phyloP scores from a whole-genome alignment of 2,797 vertebrate genomes.

The Hephaestus fuliginosus region DNA sequence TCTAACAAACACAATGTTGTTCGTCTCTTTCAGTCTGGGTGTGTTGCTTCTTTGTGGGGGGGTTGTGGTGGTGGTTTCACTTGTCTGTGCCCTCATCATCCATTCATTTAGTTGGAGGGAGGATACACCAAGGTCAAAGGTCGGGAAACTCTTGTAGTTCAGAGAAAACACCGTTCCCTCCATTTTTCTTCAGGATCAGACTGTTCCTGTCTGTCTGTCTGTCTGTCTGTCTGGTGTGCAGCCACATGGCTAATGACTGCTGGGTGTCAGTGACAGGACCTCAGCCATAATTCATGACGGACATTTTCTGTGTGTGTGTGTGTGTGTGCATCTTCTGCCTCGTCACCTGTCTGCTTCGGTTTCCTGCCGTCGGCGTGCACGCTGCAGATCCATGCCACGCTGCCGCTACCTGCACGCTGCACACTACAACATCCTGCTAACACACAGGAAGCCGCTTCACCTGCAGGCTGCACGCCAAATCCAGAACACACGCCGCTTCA shows the following conservation, averaged over 20 bases:
- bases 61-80: too few relatives aligned
- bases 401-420: constrained; percentile 37
- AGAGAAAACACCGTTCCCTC: not conserved
- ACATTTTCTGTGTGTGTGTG: not conserved
- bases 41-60: too few relatives aligned
- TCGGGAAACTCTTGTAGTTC: not conserved
- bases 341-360: constrained; percentile 24
- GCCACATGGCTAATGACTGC: constrained; percentile 11
- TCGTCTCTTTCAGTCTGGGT: too few relatives aligned
- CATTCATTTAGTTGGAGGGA: not conserved
- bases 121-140: not conserved
- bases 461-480: constrained; percentile 35
- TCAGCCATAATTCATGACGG: constrained; percentile 70
- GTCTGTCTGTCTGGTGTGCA: constrained; percentile 7
- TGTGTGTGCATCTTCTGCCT: constrained; percentile 31
- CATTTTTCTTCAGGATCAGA: not conserved
- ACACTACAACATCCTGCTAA: constrained; percentile 43
- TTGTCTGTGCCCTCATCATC: not conserved
- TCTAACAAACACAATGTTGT: too few relatives aligned
- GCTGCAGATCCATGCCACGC: constrained; percentile 41
- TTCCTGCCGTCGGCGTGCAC: constrained; percentile 41
- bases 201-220: not conserved
- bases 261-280: constrained; percentile 37
- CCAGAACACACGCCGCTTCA: not conserved
- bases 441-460: constrained; percentile 61